A percentile compares a stretch with the other conserved stretches of the same genome.
phyloP scores from a whole-genome alignment of 2,113 vertebrate species.

The Marmota flaviventris region DNA sequence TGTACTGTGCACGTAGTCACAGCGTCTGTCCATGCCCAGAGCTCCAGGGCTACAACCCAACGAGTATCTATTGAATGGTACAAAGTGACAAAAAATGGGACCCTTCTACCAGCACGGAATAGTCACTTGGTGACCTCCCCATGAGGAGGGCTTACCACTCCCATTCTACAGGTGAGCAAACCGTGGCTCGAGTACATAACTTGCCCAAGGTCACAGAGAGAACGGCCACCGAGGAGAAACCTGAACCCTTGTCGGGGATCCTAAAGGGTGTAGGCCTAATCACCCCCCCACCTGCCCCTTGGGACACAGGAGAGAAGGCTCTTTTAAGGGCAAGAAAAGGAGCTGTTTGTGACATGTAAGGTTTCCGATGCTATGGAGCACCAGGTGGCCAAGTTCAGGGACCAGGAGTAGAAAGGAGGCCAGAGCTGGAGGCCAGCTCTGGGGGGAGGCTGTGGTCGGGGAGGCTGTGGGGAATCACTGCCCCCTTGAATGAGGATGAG shows the following conservation, averaged over 20 bases:
- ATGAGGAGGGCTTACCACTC: neutral
- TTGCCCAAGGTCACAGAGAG: neutral
- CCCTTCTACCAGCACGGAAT: neutral
- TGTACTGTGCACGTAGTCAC: rapidly evolving
- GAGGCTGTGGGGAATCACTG: neutral
- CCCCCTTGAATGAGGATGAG: neutral
- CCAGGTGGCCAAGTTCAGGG: neutral
- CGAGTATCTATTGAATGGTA: neutral
- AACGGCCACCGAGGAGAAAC: neutral
- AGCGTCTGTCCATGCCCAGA: rapidly evolving
- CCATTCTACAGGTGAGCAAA: neutral
- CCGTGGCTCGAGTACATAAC: rapidly evolving
- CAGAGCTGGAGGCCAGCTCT: neutral
- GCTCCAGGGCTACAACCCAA: too few species aligned
- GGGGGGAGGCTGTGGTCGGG: neutral
- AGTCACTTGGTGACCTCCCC: neutral
- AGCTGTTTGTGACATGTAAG: neutral
- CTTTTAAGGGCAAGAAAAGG: neutral
- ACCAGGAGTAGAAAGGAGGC: neutral
- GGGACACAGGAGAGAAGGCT: neutral
- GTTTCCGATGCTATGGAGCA: neutral
- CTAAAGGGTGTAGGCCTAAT: neutral
- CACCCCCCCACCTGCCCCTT: rapidly evolving
- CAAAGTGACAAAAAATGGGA: neutral
- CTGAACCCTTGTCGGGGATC: neutral